Evolutionary conservation across 2,113 vertebrate species (phyloP), one percentile per base, ranked within the genome.

Genomic region (Neomonachus schauinslandi): DNA sequence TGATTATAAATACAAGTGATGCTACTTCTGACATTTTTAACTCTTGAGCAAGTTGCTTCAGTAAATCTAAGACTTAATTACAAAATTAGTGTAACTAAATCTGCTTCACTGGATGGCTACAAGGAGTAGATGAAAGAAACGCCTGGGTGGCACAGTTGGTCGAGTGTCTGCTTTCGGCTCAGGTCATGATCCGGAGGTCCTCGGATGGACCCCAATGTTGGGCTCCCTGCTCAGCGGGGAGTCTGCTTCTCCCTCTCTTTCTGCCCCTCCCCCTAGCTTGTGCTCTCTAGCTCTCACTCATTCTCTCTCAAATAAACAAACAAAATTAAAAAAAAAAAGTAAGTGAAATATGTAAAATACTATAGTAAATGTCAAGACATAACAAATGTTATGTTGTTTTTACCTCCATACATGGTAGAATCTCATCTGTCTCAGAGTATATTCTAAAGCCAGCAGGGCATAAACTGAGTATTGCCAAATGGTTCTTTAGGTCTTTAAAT

Each of bases 31-130:
- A 83, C 39, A 82, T 49, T 86, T 59, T 83, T 84, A 88, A 71
- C 11, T 74, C 49, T 76, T 82, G 26, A 86, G n/a, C 51, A 96
- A 83, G 51, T 51, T 87, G 16, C 91, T 74, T 93, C 24, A 95
- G 85, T 36, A 95, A 71, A 89, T 39, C 39, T 84, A 93, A 77
- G 9, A 67, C 76, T 95, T 72, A 92, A 57, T 93, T 63, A 93
- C n/a, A 93, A 95, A 95, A 53, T 89, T n/a, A 72, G 14, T 88
- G 3, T 89, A 94, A 51, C 24, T 71, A 81, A 97, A 92, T 71
- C 28, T 86, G 86, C 72, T 71, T 89, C n/a, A 89, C 4, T 55
- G 36, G 33, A 86, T 55, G 57, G 74, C 36, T 91, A 2, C 57
- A 63, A 57, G 55, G 18, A 93, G 22, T 51, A 49, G 69, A 69